Percentiles rank a stretch among this genome's conserved stretches.
Evolutionary conservation across 2,113 vertebrate species (phyloP).

Genomic region (Tachysurus fulvidraco): DNA sequence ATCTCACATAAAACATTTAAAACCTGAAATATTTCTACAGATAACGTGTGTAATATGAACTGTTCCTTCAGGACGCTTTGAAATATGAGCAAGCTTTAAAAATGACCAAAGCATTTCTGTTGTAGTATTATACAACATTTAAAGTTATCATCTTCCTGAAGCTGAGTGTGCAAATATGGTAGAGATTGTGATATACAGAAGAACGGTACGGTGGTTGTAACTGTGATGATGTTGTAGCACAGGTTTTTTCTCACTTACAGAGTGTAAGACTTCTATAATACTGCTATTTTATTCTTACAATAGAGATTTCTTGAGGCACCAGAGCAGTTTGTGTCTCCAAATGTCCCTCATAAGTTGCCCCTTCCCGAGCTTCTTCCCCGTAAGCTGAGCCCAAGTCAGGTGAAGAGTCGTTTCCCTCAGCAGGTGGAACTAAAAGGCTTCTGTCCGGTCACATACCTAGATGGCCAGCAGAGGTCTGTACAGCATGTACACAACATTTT

Average conservation of each 20-base stretch:
- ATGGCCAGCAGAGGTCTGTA: constrained; percentile 84
- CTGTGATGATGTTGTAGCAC: too few relatives aligned
- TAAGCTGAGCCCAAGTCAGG: constrained; percentile 74
- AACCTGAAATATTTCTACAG: not conserved
- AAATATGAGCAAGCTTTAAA: not conserved
- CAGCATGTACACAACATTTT: not conserved
- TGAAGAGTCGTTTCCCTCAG: constrained; percentile 80
- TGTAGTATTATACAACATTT: not conserved
- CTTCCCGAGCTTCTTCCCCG: constrained; percentile 75
- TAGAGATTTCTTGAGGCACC: constrained; percentile 85
- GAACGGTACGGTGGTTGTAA: not conserved
- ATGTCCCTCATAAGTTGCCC: constrained; percentile 80
- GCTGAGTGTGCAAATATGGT: not conserved
- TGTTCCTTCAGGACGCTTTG: not conserved
- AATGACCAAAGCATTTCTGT: not conserved
- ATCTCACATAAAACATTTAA: not conserved
- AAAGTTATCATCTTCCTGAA: not conserved
- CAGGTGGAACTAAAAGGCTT: constrained; percentile 86
- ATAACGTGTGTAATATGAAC: not conserved
- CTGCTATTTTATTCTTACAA: constrained; percentile 34
- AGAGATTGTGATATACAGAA: not conserved
- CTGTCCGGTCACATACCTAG: constrained; percentile 89
- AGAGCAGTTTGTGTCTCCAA: constrained; percentile 80
- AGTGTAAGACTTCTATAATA: not conserved
- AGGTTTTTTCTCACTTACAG: not conserved